A percentile compares a stretch with the other conserved stretches of the same genome.
phyloP scores from a whole-genome alignment of 1,140 invertebrate species.

The Pectinophora gossypiella region DNA sequence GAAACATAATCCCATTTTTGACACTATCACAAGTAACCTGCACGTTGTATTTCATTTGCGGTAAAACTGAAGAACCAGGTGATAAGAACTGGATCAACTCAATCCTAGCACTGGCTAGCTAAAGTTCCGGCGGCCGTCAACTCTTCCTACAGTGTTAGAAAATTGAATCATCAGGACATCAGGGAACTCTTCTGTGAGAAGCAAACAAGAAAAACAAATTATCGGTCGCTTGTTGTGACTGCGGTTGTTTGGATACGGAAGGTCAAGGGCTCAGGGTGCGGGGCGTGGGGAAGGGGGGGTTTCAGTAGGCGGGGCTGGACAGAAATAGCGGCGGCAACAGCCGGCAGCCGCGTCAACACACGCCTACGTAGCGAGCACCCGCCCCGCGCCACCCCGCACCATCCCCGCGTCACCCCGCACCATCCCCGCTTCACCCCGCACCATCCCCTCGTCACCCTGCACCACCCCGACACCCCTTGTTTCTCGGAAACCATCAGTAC shows the following conservation, averaged over 20 bases:
- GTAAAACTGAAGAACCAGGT: too few relatives aligned
- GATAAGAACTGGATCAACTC: background rate
- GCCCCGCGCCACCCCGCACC: constrained; percentile 8
- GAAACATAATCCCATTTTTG: too few relatives aligned
- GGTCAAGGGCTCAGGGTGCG: constrained; percentile 51
- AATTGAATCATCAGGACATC: background rate
- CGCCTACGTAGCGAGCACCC: constrained; percentile 42
- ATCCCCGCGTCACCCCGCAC: background rate
- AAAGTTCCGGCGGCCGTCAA: too few relatives aligned
- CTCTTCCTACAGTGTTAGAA: too few relatives aligned
- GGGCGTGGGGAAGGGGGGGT: constrained; percentile 16
- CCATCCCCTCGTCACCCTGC: background rate
- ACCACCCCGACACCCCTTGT: background rate
- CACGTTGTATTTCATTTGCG: too few relatives aligned
- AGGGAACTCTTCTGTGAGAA: too few relatives aligned
- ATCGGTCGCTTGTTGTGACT: constrained; percentile 57
- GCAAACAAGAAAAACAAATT: constrained; percentile 36
- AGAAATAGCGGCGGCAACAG: constrained; percentile 57
- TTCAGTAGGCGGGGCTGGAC: constrained; percentile 39
- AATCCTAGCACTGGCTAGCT: background rate
- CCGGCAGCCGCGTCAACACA: constrained; percentile 69
- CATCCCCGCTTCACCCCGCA: background rate
- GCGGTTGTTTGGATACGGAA: constrained; percentile 67
- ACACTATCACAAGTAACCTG: too few relatives aligned
- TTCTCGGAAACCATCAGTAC: too few relatives aligned